A percentile compares a stretch with the other conserved stretches of the same genome.
phyloP scores from a whole-genome alignment of 2,888 invertebrate genomes.

The Eupeodes latifasciatus region DNA sequence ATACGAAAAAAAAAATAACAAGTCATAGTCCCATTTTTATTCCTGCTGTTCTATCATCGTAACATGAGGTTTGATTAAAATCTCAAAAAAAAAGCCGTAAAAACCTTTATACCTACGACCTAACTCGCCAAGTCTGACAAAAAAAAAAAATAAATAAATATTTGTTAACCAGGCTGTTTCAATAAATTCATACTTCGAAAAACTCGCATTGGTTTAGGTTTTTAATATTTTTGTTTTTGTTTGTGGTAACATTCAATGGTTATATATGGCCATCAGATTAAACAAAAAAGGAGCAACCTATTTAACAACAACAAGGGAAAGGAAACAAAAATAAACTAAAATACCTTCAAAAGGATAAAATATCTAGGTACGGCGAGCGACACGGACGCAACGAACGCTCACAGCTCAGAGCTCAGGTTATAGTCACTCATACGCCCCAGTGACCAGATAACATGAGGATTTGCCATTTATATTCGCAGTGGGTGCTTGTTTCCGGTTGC shows the following conservation, averaged over 20 bases:
- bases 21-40: too few species aligned
- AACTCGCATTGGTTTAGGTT: constrained; percentile 9
- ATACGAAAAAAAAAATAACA: too few species aligned
- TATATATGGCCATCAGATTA: constrained; percentile 13
- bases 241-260: constrained; percentile 53
- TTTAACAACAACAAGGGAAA: not conserved
- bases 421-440: constrained; percentile 68
- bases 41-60: too few species aligned
- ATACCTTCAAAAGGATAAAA: constrained; percentile 45
- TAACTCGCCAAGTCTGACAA: too few species aligned
- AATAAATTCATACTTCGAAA: constrained; percentile 25
- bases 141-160: not conserved
- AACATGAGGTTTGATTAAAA: too few species aligned
- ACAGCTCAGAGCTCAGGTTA: constrained; percentile 9
- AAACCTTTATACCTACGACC: too few species aligned
- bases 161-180: constrained; percentile 39
- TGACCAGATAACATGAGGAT: constrained; percentile 69
- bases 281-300: not conserved
- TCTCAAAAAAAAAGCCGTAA: too few species aligned
- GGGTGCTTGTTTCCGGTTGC: constrained; percentile 51
- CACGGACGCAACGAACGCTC: too few species aligned
- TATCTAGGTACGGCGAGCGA: too few species aligned
- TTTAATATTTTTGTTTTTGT: constrained; percentile 5
- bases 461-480: constrained; percentile 57
- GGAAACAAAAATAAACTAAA: constrained; percentile 10